Base-by-base conservation (phyloP, 2,113 vertebrate species). In the Halcyon senegalensis region DNA sequence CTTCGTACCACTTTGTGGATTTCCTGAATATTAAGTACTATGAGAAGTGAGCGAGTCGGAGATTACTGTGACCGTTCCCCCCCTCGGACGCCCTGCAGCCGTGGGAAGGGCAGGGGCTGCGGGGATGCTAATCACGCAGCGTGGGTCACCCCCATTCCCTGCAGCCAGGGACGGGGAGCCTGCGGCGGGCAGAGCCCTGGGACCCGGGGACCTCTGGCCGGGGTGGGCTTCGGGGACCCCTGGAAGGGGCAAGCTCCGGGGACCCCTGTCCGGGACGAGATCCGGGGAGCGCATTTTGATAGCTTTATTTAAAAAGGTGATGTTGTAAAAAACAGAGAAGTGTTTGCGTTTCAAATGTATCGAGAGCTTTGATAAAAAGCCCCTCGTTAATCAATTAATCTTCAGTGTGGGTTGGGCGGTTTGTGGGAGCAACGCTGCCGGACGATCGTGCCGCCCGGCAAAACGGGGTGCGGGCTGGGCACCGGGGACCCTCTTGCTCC, bases 21-120 rank as follows among this genome's bases (percentile, higher is more conserved):
- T 97, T 97, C 96, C 97, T 96, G 96, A 90, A 66, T 94, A 67
- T 94, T 77, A 94, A 96, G 97, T 92, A 88, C 64, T 31, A 27
- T 17, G 79, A 86, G 88, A 89, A 94, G 55, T 4, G 72, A 89
- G 90, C 10, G 59, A 79, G 89, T 37, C 39, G 46, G 68, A 84
- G 85, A 63, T 27, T 41, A 81, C 64, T 35, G 94, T 37, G 84
- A 37, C 92, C 66, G 39, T 24, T 60, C 84, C 68, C 82, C 44
- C 62, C 14, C 95, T 50, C 87, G 90, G 94, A 77, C 77, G 74
- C 69, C 73, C 66, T 39, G 73, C 50, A 69, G 76, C 87, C 73
- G 39, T 81, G 84, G 77, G 77, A 66, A 83, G 74, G 66, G 25
- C 46, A 31, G 56, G n/a, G 48, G 46, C 41, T 44, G 62, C 18